Conservation (phyloP, 2,113 vertebrate genomes). For the Catharus bicknelli region DNA sequence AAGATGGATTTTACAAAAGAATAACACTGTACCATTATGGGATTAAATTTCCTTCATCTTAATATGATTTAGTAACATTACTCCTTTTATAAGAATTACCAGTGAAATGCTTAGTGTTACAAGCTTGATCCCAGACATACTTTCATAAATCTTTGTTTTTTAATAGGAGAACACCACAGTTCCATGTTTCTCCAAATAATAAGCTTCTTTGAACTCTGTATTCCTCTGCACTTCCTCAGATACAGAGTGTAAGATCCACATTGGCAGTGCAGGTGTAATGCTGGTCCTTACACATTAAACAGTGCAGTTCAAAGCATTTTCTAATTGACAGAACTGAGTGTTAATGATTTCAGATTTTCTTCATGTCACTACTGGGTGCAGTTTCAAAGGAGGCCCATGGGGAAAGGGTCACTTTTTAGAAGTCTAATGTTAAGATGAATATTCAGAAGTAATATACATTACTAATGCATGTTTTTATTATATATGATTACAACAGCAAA, state of each 20-base stretch:
- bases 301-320: background rate
- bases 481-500: background rate
- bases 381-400: background rate
- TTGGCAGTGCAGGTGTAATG: background rate
- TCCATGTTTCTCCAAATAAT: background rate
- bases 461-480: background rate
- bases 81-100: background rate
- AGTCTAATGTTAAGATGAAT: background rate
- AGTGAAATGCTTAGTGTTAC: background rate
- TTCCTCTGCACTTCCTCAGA: background rate
- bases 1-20: background rate
- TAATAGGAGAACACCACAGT: background rate
- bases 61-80: background rate
- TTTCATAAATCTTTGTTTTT: background rate
- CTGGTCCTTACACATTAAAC: background rate
- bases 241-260: background rate
- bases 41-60: background rate
- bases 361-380: rapidly evolving
- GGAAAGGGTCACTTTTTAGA: background rate
- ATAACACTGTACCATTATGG: background rate
- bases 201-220: background rate
- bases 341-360: background rate
- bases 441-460: background rate
- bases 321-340: background rate
- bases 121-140: background rate